Evolutionary conservation across 2,113 vertebrate species (phyloP), one percentile per base, ranked within the genome.

Genomic region (Myanophis thanlyinensis): DNA sequence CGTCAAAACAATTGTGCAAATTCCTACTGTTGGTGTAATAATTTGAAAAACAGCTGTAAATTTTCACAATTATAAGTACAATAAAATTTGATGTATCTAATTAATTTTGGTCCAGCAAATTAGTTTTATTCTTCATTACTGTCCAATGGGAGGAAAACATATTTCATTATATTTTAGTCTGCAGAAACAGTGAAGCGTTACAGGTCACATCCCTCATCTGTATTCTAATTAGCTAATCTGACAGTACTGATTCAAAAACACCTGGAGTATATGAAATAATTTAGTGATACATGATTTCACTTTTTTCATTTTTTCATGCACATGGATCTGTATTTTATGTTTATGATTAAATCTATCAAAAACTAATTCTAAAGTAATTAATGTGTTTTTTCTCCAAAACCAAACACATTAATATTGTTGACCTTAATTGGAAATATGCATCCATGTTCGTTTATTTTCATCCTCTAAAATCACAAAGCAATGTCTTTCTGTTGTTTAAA

Each of bases 41-140:
- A 95, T 97, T 94, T 94, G 90, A 95, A 91, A 89, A 97, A 96
- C 95, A 97, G 97, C 94, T 97, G 94, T 95, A 97, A 96, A 98
- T 96, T 97, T 98, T 97, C 97, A 97, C 94, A 96, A 95, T 97
- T 97, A 98, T 97, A 97, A 96, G 91, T 97, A 96, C 95, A 97
- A 97, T 97, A 3, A 18, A 97, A 97, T 96, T 93, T 98, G 97
- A 98, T 97, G 96, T 97, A 93, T 97, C 97, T 98, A 98, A 98
- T 98, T 98, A 98, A 97, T 98, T 98, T 97, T 97, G 95, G 96
- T 97, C 95, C 84, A n/a, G 97, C 97, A 98, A 98, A 98, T 98
- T 97, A 97, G 97, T 97, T 98, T 98, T 97, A 95, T 97, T 98
- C 97, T 98, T 98, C 96, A 96, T 98, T 98, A 97, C 94, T 97